Evolutionary conservation across 2,888 invertebrate species (phyloP).

Genomic region (Synanthedon tipuliformis): DNA sequence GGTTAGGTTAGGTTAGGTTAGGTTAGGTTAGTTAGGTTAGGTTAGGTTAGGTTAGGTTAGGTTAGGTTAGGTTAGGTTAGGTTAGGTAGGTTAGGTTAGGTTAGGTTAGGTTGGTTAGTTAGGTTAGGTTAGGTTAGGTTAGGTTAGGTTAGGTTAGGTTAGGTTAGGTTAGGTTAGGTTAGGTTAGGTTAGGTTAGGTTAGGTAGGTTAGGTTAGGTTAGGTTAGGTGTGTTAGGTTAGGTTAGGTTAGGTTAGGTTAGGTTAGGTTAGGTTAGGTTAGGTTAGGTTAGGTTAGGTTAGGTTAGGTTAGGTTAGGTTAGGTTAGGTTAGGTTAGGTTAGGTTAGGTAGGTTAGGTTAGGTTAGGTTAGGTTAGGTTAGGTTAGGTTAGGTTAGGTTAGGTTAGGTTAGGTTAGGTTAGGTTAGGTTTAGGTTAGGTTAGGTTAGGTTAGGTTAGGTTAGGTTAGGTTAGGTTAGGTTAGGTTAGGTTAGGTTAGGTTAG

Average conservation of each 20-base stretch:
- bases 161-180: background rate
- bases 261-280: conserved; percentile 1
- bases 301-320: conserved; percentile 1
- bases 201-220: background rate
- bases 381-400: background rate
- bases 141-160: conserved; percentile 1
- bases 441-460: conserved; percentile 6
- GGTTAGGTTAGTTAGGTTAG: conserved; percentile 1
- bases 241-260: conserved; percentile 1
- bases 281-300: conserved; percentile 1
- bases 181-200: background rate
- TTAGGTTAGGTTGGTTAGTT: conserved; percentile 1
- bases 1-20: conserved; percentile 1
- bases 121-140: conserved; percentile 1
- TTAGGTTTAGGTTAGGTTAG: conserved; percentile 3
- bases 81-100: conserved; percentile 1
- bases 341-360: background rate
- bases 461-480: conserved; percentile 5
- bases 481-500: conserved; percentile 2
- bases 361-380: background rate
- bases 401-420: background rate
- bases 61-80: conserved; percentile 1
- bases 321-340: conserved; percentile 1
- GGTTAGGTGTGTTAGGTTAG: conserved; percentile 1
- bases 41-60: background rate